These are phyloP conservation scores for Paradisaea rubra DNA, from an alignment of 2,113 vertebrate genomes.

Conservation along the genomic window DNA sequence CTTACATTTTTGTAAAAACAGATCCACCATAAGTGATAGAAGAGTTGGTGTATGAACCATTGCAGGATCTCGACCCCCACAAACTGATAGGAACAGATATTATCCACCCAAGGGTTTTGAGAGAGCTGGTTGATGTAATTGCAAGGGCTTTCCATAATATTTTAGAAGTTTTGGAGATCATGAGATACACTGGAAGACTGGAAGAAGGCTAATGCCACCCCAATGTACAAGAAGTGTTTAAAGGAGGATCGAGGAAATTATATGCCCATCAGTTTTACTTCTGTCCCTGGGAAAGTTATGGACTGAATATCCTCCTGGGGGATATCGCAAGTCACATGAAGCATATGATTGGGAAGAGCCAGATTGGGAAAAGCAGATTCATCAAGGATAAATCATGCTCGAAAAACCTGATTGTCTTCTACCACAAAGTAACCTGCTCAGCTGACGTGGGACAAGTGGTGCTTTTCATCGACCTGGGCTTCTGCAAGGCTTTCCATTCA, in stretches of 20 bases:
- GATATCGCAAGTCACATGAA: background rate
- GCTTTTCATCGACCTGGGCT: background rate
- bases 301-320: background rate
- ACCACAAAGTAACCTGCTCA: background rate
- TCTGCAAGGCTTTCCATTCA: background rate
- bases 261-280: background rate
- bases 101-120: background rate
- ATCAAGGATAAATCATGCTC: background rate
- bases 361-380: background rate
- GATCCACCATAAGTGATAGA: background rate
- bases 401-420: background rate
- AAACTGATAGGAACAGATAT: background rate
- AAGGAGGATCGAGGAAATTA: background rate
- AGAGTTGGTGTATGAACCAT: background rate
- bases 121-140: background rate
- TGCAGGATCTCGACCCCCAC: fast-evolving
- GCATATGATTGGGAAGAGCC: background rate
- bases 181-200: background rate
- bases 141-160: background rate
- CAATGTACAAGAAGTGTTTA: background rate
- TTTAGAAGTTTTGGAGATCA: background rate
- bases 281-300: background rate
- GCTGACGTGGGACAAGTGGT: background rate
- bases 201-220: background rate
- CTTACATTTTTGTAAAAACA: background rate